Evolutionary conservation across 2,797 vertebrate genomes (phyloP).

Genomic region (Ceyx erithaca): DNA sequence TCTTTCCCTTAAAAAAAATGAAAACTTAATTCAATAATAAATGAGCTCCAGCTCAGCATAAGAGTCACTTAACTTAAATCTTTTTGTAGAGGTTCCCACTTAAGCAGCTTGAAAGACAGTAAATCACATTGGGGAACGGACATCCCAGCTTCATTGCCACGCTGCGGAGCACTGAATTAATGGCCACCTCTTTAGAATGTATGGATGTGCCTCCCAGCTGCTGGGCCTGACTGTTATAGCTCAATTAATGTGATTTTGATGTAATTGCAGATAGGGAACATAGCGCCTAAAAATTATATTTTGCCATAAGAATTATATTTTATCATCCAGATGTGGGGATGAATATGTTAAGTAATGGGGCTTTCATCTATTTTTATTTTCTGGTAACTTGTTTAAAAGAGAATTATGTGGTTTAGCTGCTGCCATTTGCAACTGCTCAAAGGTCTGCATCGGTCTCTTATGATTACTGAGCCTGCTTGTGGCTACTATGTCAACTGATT

Average conservation of each 20-base stretch:
- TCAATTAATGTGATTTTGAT: constrained; percentile 88
- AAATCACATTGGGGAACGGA: constrained; percentile 83
- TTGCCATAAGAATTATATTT: constrained; percentile 77
- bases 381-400: constrained; percentile 26
- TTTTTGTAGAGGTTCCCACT: constrained; percentile 89
- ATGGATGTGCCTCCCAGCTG: constrained; percentile 84
- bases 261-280: constrained; percentile 82
- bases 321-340: constrained; percentile 73
- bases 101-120: constrained; percentile 86
- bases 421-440: background rate
- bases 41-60: constrained; percentile 83
- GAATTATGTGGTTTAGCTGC: constrained; percentile 11
- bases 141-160: constrained; percentile 81
- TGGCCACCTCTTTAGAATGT: constrained; percentile 83
- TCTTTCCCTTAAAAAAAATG: constrained; percentile 82
- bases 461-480: background rate
- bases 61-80: constrained; percentile 91
- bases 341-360: constrained; percentile 62
- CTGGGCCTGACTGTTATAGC: constrained; percentile 82
- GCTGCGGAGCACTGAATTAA: constrained; percentile 80
- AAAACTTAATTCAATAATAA: constrained; percentile 90
- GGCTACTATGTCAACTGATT: background rate
- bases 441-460: background rate
- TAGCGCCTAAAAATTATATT: constrained; percentile 80
- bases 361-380: constrained; percentile 69